Conservation (phyloP, 2,888 invertebrate species). For the Fissipunctia ypsillon region DNA sequence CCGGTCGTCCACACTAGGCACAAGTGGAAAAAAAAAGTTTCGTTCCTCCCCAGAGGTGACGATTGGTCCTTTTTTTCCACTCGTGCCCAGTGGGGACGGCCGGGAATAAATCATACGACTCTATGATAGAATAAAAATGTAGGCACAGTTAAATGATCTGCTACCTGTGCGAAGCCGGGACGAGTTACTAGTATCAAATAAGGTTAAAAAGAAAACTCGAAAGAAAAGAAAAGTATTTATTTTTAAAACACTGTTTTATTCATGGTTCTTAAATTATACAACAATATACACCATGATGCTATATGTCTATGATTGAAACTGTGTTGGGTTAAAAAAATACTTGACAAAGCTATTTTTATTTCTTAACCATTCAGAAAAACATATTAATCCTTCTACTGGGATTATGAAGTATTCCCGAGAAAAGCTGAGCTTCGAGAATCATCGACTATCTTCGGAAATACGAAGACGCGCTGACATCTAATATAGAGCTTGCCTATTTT, state of each 20-base stretch:
- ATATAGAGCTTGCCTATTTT: neutral
- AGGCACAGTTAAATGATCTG: no score
- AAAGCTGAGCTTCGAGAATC: neutral
- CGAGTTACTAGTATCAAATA: no score
- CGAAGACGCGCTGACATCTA: neutral
- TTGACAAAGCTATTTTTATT: neutral
- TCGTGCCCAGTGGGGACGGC: no score
- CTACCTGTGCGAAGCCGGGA: no score
- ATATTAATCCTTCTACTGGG: no score
- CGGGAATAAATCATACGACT: no score
- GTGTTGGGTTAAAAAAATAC: constrained; percentile 47
- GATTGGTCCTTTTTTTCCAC: no score
- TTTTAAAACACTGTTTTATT: constrained; percentile 69
- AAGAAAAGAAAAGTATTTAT: constrained; percentile 65
- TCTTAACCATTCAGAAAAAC: neutral
- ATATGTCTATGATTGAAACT: constrained; percentile 46
- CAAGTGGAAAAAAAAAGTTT: no score
- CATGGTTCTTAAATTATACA: constrained; percentile 68
- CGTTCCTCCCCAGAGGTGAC: no score
- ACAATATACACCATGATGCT: constrained; percentile 70
- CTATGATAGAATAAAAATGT: no score
- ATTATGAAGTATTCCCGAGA: no score
- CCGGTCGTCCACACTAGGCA: no score
- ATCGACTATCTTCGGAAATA: neutral
- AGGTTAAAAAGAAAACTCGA: constrained; percentile 32